Evolutionary conservation across 2,888 invertebrate genomes (phyloP).

Genomic region (Ypsolopha sequella): DNA sequence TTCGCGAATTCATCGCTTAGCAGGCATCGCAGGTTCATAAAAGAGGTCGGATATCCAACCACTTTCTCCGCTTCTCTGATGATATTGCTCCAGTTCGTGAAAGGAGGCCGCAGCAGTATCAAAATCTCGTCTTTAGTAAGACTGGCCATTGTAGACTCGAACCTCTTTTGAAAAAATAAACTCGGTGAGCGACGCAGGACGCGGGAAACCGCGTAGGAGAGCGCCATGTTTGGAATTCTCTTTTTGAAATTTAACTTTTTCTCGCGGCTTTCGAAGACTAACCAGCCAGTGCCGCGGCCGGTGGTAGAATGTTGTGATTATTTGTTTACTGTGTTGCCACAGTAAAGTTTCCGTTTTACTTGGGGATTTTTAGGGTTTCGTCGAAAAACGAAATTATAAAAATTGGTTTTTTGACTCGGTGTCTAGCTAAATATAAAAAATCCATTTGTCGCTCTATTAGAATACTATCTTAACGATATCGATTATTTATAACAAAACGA

Average conservation of each 20-base stretch:
- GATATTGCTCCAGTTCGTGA: slow-evolving; percentile 59
- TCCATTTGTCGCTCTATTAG: no score
- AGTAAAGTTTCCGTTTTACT: neutral
- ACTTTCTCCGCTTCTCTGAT: slow-evolving; percentile 65
- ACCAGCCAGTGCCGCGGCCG: slow-evolving; percentile 6
- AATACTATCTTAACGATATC: no score
- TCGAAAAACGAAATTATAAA: slow-evolving; percentile 2
- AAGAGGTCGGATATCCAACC: slow-evolving; percentile 70
- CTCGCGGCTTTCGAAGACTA: neutral
- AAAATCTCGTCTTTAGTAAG: slow-evolving; percentile 60
- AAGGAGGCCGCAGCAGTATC: slow-evolving; percentile 51
- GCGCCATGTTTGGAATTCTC: slow-evolving; percentile 30
- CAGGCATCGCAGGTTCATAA: slow-evolving; percentile 70
- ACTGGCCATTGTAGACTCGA: slow-evolving; percentile 56
- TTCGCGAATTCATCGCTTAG: slow-evolving; percentile 74
- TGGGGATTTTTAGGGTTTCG: neutral
- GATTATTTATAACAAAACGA: no score
- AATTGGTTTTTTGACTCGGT: neutral
- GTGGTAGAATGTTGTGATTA: slow-evolving; percentile 9
- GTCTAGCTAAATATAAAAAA: no score
- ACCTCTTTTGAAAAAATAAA: slow-evolving; percentile 48
- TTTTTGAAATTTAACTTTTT: slow-evolving; percentile 7
- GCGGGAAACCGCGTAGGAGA: slow-evolving; percentile 45
- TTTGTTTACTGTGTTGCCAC: slow-evolving; percentile 5
- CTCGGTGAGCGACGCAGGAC: slow-evolving; percentile 42